Evolutionary conservation across 1,140 invertebrate species (phyloP).

Genomic region (Diabrotica virgifera): DNA sequence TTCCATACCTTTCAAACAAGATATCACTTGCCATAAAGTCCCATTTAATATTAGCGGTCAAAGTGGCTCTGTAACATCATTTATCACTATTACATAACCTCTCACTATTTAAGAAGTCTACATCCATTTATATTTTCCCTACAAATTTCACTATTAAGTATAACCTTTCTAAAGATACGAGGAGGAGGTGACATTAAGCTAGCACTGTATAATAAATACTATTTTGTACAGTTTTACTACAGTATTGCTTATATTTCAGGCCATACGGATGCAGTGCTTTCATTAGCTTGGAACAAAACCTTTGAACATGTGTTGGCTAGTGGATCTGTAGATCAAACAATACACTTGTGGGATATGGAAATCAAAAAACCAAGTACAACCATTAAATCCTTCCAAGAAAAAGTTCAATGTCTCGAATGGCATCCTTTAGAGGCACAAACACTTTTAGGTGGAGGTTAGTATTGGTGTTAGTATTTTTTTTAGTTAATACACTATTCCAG

Average conservation of each 20-base stretch:
- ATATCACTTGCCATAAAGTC: too few relatives aligned
- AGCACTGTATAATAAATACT: too few relatives aligned
- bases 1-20: too few relatives aligned
- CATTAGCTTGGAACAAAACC: conserved; percentile 85
- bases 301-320: conserved; percentile 83
- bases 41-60: too few relatives aligned
- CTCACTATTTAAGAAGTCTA: too few relatives aligned
- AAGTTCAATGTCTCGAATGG: conserved; percentile 83
- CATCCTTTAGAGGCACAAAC: conserved; percentile 80
- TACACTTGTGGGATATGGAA: conserved; percentile 92
- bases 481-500: too few relatives aligned
- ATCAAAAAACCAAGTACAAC: conserved; percentile 69
- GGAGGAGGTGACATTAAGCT: too few relatives aligned
- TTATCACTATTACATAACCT: too few relatives aligned
- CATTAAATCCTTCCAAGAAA: conserved; percentile 73
- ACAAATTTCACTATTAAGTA: too few relatives aligned
- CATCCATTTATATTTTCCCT: too few relatives aligned
- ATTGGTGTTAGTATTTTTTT: neutral
- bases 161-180: too few relatives aligned
- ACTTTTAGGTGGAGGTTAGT: conserved; percentile 65
- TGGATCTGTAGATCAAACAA: conserved; percentile 84
- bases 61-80: too few relatives aligned
- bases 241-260: conserved; percentile 49
- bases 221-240: neutral
- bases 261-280: conserved; percentile 88